A percentile compares a stretch with the other conserved stretches of the same genome.
Evolutionary conservation across 2,888 invertebrate species (phyloP).

Genomic region (Hyalella azteca): DNA sequence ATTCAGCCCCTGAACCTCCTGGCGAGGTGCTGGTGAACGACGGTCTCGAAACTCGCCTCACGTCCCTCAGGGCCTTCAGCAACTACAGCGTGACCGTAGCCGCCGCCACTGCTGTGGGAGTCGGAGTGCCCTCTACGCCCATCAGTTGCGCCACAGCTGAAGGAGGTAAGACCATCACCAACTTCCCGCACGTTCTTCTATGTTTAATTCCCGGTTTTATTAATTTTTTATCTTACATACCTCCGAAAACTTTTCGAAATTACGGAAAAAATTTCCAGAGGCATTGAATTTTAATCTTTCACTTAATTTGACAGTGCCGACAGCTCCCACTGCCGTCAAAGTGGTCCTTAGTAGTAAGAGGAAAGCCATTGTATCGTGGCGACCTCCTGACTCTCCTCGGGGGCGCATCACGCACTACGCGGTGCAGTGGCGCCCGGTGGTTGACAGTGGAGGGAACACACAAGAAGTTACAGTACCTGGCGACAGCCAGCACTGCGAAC

Average conservation of each 20-base stretch:
- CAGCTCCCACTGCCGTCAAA: constrained; percentile 43
- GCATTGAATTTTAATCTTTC: background rate
- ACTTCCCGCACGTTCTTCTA: no score
- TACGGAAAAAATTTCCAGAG: background rate
- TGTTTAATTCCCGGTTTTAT: no score
- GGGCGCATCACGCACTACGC: constrained; percentile 52
- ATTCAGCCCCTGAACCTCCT: background rate
- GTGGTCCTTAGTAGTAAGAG: constrained; percentile 43
- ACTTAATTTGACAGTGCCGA: constrained; percentile 36
- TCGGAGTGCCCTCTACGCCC: constrained; percentile 62
- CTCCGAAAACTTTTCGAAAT: background rate
- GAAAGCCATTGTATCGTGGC: constrained; percentile 49
- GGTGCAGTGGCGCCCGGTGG: constrained; percentile 46
- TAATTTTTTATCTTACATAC: background rate
- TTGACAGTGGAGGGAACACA: constrained; percentile 17
- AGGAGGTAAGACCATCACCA: constrained; percentile 44
- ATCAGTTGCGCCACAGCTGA: constrained; percentile 61
- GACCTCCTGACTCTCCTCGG: constrained; percentile 42
- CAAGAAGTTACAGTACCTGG: constrained; percentile 41
- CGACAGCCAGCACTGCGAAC: constrained; percentile 37
- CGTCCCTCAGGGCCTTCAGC: constrained; percentile 62
- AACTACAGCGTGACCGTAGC: constrained; percentile 64
- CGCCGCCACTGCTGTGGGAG: constrained; percentile 64
- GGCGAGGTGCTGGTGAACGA: constrained; percentile 38
- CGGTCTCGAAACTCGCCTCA: constrained; percentile 25